Percentiles rank a stretch among this genome's conserved stretches.
Conservation (phyloP, 2,113 vertebrate species). For the Steatornis caripensis region DNA sequence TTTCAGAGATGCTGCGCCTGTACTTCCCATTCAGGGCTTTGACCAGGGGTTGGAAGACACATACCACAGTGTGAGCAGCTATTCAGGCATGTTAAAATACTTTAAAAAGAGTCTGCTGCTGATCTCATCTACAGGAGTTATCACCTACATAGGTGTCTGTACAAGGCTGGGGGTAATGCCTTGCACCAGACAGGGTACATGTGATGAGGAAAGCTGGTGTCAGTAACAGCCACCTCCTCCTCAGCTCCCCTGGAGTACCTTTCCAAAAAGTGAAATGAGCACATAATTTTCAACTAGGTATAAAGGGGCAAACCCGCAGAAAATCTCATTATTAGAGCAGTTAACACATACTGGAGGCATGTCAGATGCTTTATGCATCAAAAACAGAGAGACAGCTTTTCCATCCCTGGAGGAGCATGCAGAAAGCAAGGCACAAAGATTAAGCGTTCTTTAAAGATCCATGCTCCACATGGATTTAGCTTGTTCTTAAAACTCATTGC, state of each 20-base stretch:
- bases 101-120: neutral
- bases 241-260: neutral
- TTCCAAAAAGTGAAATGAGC: neutral
- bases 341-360: neutral
- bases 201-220: neutral
- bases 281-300: neutral
- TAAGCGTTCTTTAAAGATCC: neutral
- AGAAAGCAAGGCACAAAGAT: neutral
- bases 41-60: neutral
- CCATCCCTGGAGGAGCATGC: neutral
- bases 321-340: neutral
- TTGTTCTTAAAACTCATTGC: neutral
- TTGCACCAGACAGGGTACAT: neutral
- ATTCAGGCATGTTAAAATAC: neutral
- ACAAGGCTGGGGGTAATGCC: neutral
- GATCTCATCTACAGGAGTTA: neutral
- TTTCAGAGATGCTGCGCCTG: neutral
- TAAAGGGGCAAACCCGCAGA: neutral
- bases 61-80: fast-evolving
- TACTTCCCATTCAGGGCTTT: neutral
- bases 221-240: neutral
- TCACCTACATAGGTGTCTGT: neutral
- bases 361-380: neutral
- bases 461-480: neutral
- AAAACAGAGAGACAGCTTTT: neutral